Evolutionary conservation across 2,888 invertebrate species (phyloP).

Genomic region (Rambutsinella grinnellia): DNA sequence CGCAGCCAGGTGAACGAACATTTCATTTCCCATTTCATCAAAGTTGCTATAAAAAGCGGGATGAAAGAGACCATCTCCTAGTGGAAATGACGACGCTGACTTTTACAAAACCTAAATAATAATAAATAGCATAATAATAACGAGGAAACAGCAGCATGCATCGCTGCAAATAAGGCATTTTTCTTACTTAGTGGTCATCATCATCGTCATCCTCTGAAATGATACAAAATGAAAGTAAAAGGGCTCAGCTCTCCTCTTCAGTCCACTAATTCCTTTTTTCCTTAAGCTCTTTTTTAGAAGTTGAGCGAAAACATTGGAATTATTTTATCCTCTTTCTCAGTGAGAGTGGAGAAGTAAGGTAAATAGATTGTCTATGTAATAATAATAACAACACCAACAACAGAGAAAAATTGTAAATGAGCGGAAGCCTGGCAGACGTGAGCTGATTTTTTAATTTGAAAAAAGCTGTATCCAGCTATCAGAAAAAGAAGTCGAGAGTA

Average conservation of each 20-base stretch:
- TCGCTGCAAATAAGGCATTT: slow-evolving; percentile 16
- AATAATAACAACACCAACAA: neutral
- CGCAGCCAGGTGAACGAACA: neutral
- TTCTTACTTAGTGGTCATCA: slow-evolving; percentile 12
- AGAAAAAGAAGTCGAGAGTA: neutral
- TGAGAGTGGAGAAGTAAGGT: neutral
- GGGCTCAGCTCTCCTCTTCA: too few relatives aligned
- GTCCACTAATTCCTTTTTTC: neutral
- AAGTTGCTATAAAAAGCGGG: neutral
- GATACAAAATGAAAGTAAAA: slow-evolving; percentile 5
- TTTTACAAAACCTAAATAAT: neutral
- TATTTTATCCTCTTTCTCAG: neutral
- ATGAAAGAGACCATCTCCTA: neutral
- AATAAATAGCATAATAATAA: slow-evolving; percentile 29
- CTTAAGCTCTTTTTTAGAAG: too few relatives aligned
- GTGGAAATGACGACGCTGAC: neutral
- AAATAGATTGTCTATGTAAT: neutral
- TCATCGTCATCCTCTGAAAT: slow-evolving; percentile 9
- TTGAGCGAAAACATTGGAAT: neutral
- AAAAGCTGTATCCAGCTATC: neutral
- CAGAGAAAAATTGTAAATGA: slow-evolving; percentile 61
- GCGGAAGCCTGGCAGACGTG: slow-evolving; percentile 66
- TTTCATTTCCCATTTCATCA: neutral
- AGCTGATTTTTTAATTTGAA: slow-evolving; percentile 59
- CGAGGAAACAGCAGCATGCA: slow-evolving; percentile 14